Percentiles rank a stretch among this genome's conserved stretches.
Conservation (phyloP, 2,888 invertebrate genomes). For the Lamellibrachia satsuma region DNA sequence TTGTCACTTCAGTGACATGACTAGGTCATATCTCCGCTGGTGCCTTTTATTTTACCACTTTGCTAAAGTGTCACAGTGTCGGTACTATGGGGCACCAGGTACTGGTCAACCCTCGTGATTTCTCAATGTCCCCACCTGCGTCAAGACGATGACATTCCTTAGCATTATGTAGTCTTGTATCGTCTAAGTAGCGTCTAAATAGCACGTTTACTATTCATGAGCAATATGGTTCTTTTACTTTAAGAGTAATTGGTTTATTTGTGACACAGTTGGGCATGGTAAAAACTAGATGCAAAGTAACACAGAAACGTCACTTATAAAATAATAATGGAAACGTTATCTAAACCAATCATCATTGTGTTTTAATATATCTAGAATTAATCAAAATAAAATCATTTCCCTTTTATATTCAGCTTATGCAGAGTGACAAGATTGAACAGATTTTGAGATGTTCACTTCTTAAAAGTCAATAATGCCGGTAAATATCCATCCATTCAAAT, state of each 20-base stretch:
- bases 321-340: too few species aligned
- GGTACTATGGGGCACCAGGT: not conserved
- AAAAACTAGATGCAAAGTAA: not conserved
- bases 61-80: not conserved
- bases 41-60: conserved; percentile 11
- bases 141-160: not conserved
- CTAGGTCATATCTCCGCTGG: not conserved
- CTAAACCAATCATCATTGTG: not conserved
- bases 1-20: not conserved
- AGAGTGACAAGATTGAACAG: not conserved
- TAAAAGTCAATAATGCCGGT: too few species aligned
- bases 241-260: not conserved
- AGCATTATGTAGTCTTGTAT: not conserved
- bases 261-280: not conserved
- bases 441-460: too few species aligned
- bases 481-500: too few species aligned
- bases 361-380: not conserved
- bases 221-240: conserved; percentile 10
- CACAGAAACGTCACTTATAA: not conserved
- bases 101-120: not conserved
- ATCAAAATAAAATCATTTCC: not conserved
- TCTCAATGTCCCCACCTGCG: not conserved
- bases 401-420: not conserved
- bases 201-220: not conserved
- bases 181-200: not conserved